Evolutionary conservation across 1,140 invertebrate species (phyloP), one percentile per base, ranked within the genome.

Genomic region (Orius insidiosus): DNA sequence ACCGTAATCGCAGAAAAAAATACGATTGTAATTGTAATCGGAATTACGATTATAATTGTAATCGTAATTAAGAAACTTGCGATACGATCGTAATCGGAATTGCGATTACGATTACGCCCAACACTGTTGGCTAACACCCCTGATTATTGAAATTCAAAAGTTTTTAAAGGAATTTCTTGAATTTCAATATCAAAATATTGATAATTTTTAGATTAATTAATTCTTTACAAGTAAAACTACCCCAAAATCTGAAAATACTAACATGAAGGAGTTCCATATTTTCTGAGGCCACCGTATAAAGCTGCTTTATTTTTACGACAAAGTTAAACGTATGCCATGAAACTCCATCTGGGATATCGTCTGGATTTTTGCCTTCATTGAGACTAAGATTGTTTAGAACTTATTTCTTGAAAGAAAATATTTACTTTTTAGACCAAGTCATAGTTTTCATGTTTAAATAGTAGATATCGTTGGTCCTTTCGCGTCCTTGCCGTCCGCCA

Each of bases 251-350:
- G 5, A 15, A 15, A 19, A 15, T 19, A 18, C 2, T 3, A 14
- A 14, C 10, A 41, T 5, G 10, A 41, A 3, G 10, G 10, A 41
- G 39, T 15, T 5, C 11, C 35, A 36, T 4, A 31, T 19, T 52
- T 44, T 19, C 45, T 52, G 16, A 66, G 61, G 13, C 67, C 67
- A 16, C 67, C 67, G 53, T 67, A 68, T 2, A 69, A 45, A 31
- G 68, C 53, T 1, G 65, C 52, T 32, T 46, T 31, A 4, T 52
- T 47, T 8, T 59, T 8, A 53, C 46, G 4, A 66, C 43, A 13
- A 57, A 56, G 24, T 60, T 63, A 18, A 68, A 58, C 13, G 59
- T 60, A 50, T 66, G 63, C 66, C 66, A 69, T 4, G 67, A 68
- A 16, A 65, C 50, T 4, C 67, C 66, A 42, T 53, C 50, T 6